Base-by-base conservation (phyloP, 1,140 invertebrate species). In the Drosophila azteca region DNA sequence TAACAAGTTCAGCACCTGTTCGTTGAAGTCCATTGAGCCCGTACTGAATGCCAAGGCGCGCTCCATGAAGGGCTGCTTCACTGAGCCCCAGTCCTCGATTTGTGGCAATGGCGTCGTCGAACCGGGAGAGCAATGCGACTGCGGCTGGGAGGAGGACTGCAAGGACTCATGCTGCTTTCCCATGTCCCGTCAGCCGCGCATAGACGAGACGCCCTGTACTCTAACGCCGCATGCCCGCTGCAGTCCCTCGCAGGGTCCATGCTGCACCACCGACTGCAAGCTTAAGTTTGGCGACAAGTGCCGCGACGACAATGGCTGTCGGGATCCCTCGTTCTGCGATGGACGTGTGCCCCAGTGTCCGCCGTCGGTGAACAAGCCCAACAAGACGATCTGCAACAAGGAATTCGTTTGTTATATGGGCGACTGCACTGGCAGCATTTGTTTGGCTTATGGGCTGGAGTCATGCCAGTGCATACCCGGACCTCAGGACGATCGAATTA, bases 101-200 rank as follows among this genome's bases (percentile, higher is more conserved):
- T 99, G 99, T 93, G 98, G 99, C 8, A 99, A 99, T 92, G 97
- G 97, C 20, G 98, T 99, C 3, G 97, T 98, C 4, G 98, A 99
- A 92, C 95, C 95, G 17, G 98, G 96, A 4, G 98, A 99, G 92
- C 96, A 99, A 90, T 99, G 98, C 92, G 99, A 99, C 92, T 99
- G 98, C 92, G 99, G 99, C 24, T 99, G 98, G 96, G 97, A 98
- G 82, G 96, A 97, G 87, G 97, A 97, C 88, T 99, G 98, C 92
- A 95, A 96, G 58, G 97, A 99, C 85, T 94, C 94, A 15, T 99
- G 99, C 90, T 99, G 99, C 91, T 96, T 96, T 85, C 98, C 98
- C 17, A 97, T 98, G 93, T 94, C 96, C 44, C 94, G 95, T 49
- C 95, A 96, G 75, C 95, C 96, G 4, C 77, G 89, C 1, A 93